Percentiles rank a stretch among this genome's conserved stretches.
phyloP scores from a whole-genome alignment of 1,140 invertebrate genomes.

The Drosophila kanapiae region DNA sequence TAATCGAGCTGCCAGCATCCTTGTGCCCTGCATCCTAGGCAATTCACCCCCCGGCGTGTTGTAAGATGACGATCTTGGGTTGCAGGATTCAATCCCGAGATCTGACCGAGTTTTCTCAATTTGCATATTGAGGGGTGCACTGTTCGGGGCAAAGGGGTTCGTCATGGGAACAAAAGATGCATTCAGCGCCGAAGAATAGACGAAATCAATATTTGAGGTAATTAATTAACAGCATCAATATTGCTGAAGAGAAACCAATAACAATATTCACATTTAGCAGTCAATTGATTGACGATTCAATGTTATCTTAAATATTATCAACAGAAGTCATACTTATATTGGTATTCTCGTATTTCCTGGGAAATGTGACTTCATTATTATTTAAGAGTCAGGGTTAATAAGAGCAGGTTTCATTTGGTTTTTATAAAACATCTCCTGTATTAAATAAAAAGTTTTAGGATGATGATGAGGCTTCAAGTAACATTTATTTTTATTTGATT shows the following conservation, averaged over 20 bases:
- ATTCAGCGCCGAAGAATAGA: conserved; percentile 64
- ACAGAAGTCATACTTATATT: conserved; percentile 34
- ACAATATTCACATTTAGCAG: conserved; percentile 74
- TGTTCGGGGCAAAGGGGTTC: conserved; percentile 50
- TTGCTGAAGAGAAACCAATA: conserved; percentile 48
- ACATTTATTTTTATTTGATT: too few species aligned
- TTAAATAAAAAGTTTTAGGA: too few species aligned
- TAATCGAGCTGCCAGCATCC: conserved; percentile 40
- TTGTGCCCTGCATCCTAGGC: conserved; percentile 33
- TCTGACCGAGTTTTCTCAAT: conserved; percentile 55
- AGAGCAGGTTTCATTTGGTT: too few species aligned
- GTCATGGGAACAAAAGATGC: conserved; percentile 81
- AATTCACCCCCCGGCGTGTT: conserved; percentile 56
- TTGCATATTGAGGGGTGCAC: conserved; percentile 61
- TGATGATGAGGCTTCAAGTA: too few species aligned
- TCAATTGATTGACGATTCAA: conserved; percentile 75
- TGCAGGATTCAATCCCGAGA: conserved; percentile 38
- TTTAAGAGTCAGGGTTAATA: too few species aligned
- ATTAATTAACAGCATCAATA: conserved; percentile 81
- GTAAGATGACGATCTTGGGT: conserved; percentile 44
- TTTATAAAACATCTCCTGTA: too few species aligned
- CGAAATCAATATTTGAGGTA: conserved; percentile 83
- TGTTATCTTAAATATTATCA: conserved; percentile 56
- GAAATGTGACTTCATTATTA: neutral
- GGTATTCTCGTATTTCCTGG: neutral